A percentile compares a stretch with the other conserved stretches of the same genome.
Evolutionary conservation across 2,888 invertebrate species (phyloP).

Genomic region (Myathropa florea): DNA sequence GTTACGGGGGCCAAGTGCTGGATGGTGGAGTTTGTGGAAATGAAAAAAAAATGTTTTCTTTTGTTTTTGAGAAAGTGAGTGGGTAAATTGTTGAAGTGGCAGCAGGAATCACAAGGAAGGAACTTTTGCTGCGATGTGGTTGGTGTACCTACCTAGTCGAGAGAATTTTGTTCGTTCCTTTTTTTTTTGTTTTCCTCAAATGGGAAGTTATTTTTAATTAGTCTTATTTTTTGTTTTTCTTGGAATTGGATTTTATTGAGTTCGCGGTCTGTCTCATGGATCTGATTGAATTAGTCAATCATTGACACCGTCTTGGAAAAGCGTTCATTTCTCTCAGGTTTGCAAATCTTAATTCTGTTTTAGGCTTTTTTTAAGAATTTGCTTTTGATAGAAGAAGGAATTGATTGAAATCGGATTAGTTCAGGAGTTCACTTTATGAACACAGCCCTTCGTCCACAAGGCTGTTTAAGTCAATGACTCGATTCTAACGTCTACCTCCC

Average conservation of each 20-base stretch:
- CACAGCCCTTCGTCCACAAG: no score
- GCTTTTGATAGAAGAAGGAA: no score
- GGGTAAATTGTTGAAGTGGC: slow-evolving; percentile 20
- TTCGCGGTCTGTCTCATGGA: not conserved
- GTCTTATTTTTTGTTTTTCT: not conserved
- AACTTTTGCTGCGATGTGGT: not conserved
- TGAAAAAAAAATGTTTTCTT: slow-evolving; percentile 25
- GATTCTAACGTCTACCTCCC: no score
- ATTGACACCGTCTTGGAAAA: not conserved
- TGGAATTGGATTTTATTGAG: not conserved
- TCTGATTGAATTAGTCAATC: not conserved
- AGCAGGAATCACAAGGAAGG: not conserved
- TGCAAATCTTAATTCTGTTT: no score
- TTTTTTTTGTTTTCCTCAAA: not conserved
- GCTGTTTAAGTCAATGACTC: no score
- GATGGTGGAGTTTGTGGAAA: slow-evolving; percentile 1
- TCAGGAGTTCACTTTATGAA: no score
- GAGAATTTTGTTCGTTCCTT: not conserved
- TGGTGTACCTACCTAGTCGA: not conserved
- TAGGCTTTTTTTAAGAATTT: no score
- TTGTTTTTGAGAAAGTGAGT: slow-evolving; percentile 41
- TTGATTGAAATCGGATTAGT: no score
- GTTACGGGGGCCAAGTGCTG: not conserved
- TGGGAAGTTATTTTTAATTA: slow-evolving; percentile 18
- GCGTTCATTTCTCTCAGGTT: not conserved